Conservation (phyloP, 2,113 vertebrate species). For the Petrocephalus microphthalmus region DNA sequence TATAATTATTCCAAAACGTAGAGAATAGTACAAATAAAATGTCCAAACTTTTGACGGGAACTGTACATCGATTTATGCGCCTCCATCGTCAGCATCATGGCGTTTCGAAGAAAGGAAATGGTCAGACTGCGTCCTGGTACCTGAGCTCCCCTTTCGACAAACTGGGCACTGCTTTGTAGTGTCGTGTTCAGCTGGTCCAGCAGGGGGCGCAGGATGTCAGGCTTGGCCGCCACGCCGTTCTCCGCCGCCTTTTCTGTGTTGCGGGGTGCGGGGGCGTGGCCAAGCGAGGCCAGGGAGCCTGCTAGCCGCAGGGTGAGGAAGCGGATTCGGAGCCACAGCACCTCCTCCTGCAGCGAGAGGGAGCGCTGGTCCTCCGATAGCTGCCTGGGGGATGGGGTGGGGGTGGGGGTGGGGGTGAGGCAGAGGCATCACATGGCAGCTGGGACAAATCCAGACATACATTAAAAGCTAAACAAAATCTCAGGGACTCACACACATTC, state of each 20-base stretch:
- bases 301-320: slow-evolving; percentile 83
- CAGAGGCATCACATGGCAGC: not conserved
- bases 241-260: slow-evolving; percentile 77
- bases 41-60: not conserved
- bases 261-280: slow-evolving; percentile 64
- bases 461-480: not conserved
- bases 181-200: slow-evolving; percentile 74
- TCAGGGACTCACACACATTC: not conserved
- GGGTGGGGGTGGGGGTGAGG: not conserved
- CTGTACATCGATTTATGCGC: not conserved
- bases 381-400: slow-evolving; percentile 54
- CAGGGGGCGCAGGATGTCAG: slow-evolving; percentile 63
- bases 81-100: not conserved
- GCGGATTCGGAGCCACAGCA: slow-evolving; percentile 80
- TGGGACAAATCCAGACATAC: not conserved
- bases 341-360: slow-evolving; percentile 83
- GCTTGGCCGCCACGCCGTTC: slow-evolving; percentile 79
- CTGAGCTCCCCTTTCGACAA: slow-evolving; percentile 71
- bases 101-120: not conserved
- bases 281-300: slow-evolving; percentile 65
- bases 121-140: slow-evolving; percentile 46
- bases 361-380: slow-evolving; percentile 77
- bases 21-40: not conserved
- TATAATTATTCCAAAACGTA: not conserved
- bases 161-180: slow-evolving; percentile 68